Percentiles rank a stretch among this genome's conserved stretches.
These are phyloP conservation scores for Schizopygopsis malacanthus DNA, from an alignment of 2,797 vertebrate species.

Conservation along the genomic window DNA sequence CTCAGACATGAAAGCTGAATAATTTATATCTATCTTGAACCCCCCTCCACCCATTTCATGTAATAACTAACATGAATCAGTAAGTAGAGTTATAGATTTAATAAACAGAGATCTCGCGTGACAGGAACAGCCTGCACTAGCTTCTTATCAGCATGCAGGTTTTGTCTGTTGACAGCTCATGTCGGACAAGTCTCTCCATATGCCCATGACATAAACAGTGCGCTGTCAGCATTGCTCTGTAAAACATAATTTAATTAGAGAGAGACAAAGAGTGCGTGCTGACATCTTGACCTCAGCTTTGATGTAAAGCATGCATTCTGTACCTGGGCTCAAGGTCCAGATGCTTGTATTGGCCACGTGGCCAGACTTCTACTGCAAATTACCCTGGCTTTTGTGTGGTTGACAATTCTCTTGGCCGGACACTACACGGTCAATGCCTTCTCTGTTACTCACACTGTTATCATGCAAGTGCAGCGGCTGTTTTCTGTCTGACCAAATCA, in stretches of 20 bases:
- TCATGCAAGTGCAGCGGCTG: conserved; percentile 59
- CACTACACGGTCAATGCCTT: conserved; percentile 52
- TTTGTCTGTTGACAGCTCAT: background rate
- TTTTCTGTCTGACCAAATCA: conserved; percentile 70
- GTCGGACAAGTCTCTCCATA: background rate
- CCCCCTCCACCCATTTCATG: background rate
- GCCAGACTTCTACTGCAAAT: conserved; percentile 39
- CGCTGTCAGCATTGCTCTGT: background rate
- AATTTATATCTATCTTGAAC: background rate
- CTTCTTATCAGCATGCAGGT: conserved; percentile 7
- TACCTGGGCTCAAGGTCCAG: conserved; percentile 27
- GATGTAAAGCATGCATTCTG: conserved; percentile 5
- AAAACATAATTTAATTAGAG: background rate
- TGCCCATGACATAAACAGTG: background rate
- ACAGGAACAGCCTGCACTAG: background rate
- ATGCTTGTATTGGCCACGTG: conserved; percentile 25
- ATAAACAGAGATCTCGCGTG: background rate
- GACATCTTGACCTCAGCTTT: background rate
- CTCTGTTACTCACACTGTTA: conserved; percentile 63
- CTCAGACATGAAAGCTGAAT: background rate
- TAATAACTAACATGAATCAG: conserved; percentile 7
- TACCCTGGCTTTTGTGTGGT: conserved; percentile 56
- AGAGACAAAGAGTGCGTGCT: background rate
- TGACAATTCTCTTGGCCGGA: conserved; percentile 62
- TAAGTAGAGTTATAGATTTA: conserved; percentile 4